phyloP scores from a whole-genome alignment of 2,888 invertebrate species.

The Teleiodes luculella region DNA sequence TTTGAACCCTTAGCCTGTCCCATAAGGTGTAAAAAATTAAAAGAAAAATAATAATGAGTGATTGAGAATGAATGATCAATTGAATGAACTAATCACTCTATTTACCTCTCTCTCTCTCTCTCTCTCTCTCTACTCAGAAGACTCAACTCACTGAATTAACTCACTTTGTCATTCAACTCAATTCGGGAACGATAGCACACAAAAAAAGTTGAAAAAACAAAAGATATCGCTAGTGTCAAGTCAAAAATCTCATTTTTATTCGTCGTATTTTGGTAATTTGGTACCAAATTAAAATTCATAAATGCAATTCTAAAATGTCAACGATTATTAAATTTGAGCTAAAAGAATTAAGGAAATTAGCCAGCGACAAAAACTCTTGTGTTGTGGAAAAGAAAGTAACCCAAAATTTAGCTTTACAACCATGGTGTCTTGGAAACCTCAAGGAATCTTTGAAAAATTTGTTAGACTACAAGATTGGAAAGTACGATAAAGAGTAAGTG shows the following conservation, averaged over 20 bases:
- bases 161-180: too few relatives aligned
- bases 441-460: constrained; percentile 79
- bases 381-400: constrained; percentile 75
- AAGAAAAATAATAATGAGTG: too few relatives aligned
- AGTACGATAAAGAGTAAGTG: constrained; percentile 81
- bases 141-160: too few relatives aligned
- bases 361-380: constrained; percentile 77
- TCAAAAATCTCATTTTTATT: constrained; percentile 1
- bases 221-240: not conserved
- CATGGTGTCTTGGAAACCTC: constrained; percentile 80
- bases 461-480: constrained; percentile 78
- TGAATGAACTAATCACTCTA: too few relatives aligned
- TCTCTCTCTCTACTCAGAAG: too few relatives aligned
- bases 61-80: too few relatives aligned
- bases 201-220: constrained; percentile 4
- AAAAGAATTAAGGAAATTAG: constrained; percentile 73
- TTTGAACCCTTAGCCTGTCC: too few relatives aligned
- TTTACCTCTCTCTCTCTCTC: too few relatives aligned
- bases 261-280: constrained; percentile 3
- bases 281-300: constrained; percentile 6
- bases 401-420: constrained; percentile 80
- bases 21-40: too few relatives aligned
- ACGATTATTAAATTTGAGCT: constrained; percentile 72
- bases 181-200: too few relatives aligned
- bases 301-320: constrained; percentile 48